phyloP scores from a whole-genome alignment of 2,113 vertebrate genomes.

The Tetrax tetrax region DNA sequence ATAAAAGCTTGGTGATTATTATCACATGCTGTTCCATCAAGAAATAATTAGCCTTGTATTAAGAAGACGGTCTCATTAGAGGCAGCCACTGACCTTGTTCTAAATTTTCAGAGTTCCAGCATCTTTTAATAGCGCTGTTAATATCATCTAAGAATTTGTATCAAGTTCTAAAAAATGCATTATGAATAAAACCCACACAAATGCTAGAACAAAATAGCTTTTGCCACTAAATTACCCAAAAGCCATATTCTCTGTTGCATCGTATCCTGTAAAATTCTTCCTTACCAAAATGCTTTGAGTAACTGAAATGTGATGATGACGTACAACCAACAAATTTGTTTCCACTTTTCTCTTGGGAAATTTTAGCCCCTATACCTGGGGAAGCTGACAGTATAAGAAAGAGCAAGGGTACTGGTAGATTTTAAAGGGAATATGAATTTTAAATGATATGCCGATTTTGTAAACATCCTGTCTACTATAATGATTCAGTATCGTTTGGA shows the following conservation, averaged over 20 bases:
- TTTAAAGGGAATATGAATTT: not conserved
- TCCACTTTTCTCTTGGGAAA: not conserved
- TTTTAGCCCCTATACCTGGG: not conserved
- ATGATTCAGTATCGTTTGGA: not conserved
- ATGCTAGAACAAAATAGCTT: slow-evolving; percentile 39
- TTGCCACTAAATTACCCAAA: slow-evolving; percentile 38
- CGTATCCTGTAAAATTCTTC: slow-evolving; percentile 16
- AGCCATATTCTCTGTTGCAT: slow-evolving; percentile 3
- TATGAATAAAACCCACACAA: slow-evolving; percentile 49
- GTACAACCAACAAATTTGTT: not conserved
- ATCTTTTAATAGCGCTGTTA: slow-evolving; percentile 70
- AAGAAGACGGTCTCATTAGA: slow-evolving; percentile 62
- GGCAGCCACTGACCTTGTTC: slow-evolving; percentile 65
- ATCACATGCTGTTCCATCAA: slow-evolving; percentile 49
- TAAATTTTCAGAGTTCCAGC: slow-evolving; percentile 63
- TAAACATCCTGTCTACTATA: not conserved
- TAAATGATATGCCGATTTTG: not conserved
- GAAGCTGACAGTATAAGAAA: not conserved
- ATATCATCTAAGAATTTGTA: slow-evolving; percentile 59
- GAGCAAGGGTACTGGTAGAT: not conserved
- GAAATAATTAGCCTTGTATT: slow-evolving; percentile 68
- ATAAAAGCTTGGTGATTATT: slow-evolving; percentile 55
- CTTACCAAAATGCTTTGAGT: not conserved
- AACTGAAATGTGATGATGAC: not conserved
- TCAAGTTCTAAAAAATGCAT: slow-evolving; percentile 65